Evolutionary conservation across 2,113 vertebrate genomes (phyloP), one percentile per base, ranked within the genome.

Genomic region (Erpornis zantholeuca): DNA sequence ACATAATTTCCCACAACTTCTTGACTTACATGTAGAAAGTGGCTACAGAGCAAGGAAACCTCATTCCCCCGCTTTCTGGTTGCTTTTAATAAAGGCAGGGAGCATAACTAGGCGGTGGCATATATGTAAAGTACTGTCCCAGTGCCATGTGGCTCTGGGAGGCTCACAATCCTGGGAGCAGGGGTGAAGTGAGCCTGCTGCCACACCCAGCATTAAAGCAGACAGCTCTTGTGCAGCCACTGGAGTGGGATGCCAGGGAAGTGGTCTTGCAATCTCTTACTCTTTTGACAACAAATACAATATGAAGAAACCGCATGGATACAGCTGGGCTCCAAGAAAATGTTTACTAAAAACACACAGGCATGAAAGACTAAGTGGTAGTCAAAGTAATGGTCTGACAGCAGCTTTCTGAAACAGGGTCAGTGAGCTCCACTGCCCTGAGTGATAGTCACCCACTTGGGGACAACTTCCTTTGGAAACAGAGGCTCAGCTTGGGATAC

Each of bases 361-460:
- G 68, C 14, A 10, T 19, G 24, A 16, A 65, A 90, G 23, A 10
- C 12, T 90, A 33, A 14, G 7, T 31, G 19, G 9, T 10, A 75
- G 38, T 36, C 38, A 54, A 82, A 52, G 44, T 33, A 50, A 33
- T 36, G 25, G 18, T 66, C 47, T 45, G 64, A 57, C 7, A 47
- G 35, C 14, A 81, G 33, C n/a, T 70, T 88, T 73, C 42, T 80
- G 38, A 66, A 73, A 73, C 1, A 25, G 7, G 5, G 20, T 73
- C 21, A 33, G 27, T 73, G 78, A 65, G 53, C 36, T 54, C 38
- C n/a, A 33, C 4, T 52, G 33, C 69, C n/a, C 25, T 70, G 50
- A 59, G 29, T 35, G 23, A 61, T 7, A 77, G 35, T 19, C 2
- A 2, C 27, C 27, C 0, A 0, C 2, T 0, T 82, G 22, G 13